Evolutionary conservation across 2,113 vertebrate genomes (phyloP).

Genomic region (Talpa occidentalis): DNA sequence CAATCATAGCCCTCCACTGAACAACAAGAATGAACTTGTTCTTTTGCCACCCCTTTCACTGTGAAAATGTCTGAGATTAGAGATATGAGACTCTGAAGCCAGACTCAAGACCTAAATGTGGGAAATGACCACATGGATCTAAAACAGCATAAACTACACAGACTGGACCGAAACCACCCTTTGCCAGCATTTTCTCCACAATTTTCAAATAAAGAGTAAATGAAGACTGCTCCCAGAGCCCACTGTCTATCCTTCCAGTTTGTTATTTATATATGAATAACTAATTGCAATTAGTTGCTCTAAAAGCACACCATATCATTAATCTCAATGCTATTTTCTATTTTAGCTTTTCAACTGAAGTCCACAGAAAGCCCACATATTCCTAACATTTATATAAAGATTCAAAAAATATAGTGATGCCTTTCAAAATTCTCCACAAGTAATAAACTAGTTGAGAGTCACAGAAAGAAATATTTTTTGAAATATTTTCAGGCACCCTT

Average conservation of each 20-base stretch:
- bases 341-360: constrained; percentile 25
- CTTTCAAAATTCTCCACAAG: constrained; percentile 46
- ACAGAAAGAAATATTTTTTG: not conserved
- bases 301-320: constrained; percentile 55
- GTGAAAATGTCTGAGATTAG: not conserved
- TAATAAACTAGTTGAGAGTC: not conserved
- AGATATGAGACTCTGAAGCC: not conserved
- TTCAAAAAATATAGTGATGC: not conserved
- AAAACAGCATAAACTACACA: not conserved
- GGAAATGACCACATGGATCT: not conserved
- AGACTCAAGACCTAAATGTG: not conserved
- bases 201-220: not conserved
- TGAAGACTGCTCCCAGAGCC: not conserved
- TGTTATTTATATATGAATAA: constrained; percentile 1
- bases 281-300: constrained; percentile 23
- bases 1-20: not conserved
- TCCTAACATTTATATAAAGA: not conserved
- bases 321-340: constrained; percentile 51
- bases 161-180: not conserved
- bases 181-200: not conserved
- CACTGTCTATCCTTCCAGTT: not conserved
- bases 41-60: not conserved
- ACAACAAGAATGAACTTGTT: not conserved
- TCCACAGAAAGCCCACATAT: constrained; percentile 21
- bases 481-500: constrained; percentile 9